These are phyloP conservation scores for Caenorhabditis wallacei DNA, from an alignment of 2,888 invertebrate species.

Conservation along the genomic window DNA sequence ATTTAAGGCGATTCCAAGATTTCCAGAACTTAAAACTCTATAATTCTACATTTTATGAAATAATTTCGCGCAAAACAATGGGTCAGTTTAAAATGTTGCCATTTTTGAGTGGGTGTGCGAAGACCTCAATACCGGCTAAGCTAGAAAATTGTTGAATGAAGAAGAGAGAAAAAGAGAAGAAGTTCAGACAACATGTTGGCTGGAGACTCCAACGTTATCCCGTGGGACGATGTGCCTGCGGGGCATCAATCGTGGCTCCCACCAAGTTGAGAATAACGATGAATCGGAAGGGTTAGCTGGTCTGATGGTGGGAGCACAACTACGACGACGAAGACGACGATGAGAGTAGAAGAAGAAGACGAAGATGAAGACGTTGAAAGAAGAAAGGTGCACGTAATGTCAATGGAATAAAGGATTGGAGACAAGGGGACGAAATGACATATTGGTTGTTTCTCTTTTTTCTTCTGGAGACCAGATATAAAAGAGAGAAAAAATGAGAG, in stretches of 20 bases:
- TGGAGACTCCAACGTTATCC: slow-evolving; percentile 37
- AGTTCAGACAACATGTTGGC: slow-evolving; percentile 60
- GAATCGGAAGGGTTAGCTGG: slow-evolving; percentile 15
- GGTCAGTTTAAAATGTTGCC: slow-evolving; percentile 11
- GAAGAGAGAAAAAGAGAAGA: slow-evolving; percentile 24
- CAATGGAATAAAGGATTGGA: slow-evolving; percentile 56
- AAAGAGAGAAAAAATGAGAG: slow-evolving; percentile 14
- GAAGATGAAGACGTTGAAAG: slow-evolving; percentile 12
- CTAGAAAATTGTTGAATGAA: slow-evolving; percentile 24
- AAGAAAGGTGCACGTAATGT: slow-evolving; percentile 60
- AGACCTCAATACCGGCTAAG: slow-evolving; percentile 32
- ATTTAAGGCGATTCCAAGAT: too few relatives aligned
- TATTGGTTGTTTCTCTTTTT: slow-evolving; percentile 54
- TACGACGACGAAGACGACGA: slow-evolving; percentile 5
- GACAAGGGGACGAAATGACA: slow-evolving; percentile 56
- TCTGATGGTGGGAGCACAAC: not conserved
- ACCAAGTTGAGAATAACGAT: slow-evolving; percentile 52
- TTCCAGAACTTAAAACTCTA: too few relatives aligned
- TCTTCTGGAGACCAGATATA: slow-evolving; percentile 20
- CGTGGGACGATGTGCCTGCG: slow-evolving; percentile 62
- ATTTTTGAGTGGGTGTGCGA: slow-evolving; percentile 37
- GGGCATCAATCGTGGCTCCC: slow-evolving; percentile 60
- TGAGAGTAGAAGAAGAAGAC: slow-evolving; percentile 18
- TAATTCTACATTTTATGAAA: too few relatives aligned
- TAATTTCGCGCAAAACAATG: too few relatives aligned